phyloP scores from a whole-genome alignment of 1,140 invertebrate species.

The Helicoverpa zea region DNA sequence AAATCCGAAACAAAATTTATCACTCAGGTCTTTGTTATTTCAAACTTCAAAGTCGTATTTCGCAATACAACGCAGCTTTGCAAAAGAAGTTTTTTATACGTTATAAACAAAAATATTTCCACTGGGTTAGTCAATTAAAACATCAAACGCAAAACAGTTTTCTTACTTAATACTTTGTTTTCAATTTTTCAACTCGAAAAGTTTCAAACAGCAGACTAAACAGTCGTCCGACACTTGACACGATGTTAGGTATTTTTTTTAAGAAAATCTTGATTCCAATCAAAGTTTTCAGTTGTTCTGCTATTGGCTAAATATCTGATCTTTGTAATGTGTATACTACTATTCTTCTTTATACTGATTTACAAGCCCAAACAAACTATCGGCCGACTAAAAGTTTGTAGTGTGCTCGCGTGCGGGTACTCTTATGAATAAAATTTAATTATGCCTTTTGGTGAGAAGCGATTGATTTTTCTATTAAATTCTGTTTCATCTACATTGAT shows the following conservation, averaged over 20 bases:
- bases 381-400: too few species aligned
- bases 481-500: constrained; percentile 10
- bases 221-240: too few species aligned
- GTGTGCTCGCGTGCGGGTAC: background rate
- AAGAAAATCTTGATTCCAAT: too few species aligned
- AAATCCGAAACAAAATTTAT: background rate
- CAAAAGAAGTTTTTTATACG: constrained; percentile 19
- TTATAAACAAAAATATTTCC: constrained; percentile 48
- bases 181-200: constrained; percentile 30
- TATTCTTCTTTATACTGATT: too few species aligned
- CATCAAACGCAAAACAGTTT: constrained; percentile 52
- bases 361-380: too few species aligned
- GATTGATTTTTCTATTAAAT: background rate
- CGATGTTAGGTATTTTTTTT: too few species aligned
- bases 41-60: constrained; percentile 51
- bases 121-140: constrained; percentile 56
- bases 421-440: constrained; percentile 11
- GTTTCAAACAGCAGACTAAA: too few species aligned
- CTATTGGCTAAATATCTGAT: too few species aligned
- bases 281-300: too few species aligned
- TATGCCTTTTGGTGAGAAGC: background rate
- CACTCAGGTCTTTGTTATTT: constrained; percentile 28
- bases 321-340: too few species aligned
- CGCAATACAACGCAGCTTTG: constrained; percentile 13
- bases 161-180: constrained; percentile 37